phyloP scores from a whole-genome alignment of 2,797 vertebrate species.

The Peromyscus nudipes region DNA sequence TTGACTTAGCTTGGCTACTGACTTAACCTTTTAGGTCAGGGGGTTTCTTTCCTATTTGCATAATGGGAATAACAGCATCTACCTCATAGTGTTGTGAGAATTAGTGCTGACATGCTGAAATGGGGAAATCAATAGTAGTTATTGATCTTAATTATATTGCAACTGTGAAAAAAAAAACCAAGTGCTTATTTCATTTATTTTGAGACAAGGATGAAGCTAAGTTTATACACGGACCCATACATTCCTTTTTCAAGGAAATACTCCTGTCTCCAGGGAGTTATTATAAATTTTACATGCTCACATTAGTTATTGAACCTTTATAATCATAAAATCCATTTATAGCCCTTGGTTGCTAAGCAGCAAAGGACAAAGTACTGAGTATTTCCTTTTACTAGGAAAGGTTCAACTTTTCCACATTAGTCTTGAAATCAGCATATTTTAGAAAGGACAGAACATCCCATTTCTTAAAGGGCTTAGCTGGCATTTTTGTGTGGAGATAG shows the following conservation, averaged over 20 bases:
- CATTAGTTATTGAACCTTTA: slow-evolving; percentile 81
- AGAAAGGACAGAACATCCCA: slow-evolving; percentile 44
- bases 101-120: slow-evolving; percentile 37
- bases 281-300: slow-evolving; percentile 80
- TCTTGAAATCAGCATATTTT: slow-evolving; percentile 67
- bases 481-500: slow-evolving; percentile 51
- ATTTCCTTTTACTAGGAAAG: slow-evolving; percentile 76
- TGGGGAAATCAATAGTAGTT: background rate
- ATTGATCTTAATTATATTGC: slow-evolving; percentile 38
- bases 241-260: slow-evolving; percentile 72
- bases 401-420: slow-evolving; percentile 68
- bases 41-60: background rate
- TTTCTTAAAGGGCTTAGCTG: slow-evolving; percentile 66
- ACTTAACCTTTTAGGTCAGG: slow-evolving; percentile 13
- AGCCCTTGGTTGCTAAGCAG: slow-evolving; percentile 87
- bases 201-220: slow-evolving; percentile 55
- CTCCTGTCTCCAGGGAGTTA: slow-evolving; percentile 71
- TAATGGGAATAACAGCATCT: background rate
- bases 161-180: background rate
- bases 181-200: slow-evolving; percentile 63
- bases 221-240: background rate
- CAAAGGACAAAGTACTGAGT: slow-evolving; percentile 88
- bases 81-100: background rate
- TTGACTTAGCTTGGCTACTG: background rate
- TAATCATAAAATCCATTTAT: slow-evolving; percentile 88